Percentiles rank a stretch among this genome's conserved stretches.
These are phyloP conservation scores for Myodes glareolus DNA, from an alignment of 2,113 vertebrate species.

Conservation along the genomic window DNA sequence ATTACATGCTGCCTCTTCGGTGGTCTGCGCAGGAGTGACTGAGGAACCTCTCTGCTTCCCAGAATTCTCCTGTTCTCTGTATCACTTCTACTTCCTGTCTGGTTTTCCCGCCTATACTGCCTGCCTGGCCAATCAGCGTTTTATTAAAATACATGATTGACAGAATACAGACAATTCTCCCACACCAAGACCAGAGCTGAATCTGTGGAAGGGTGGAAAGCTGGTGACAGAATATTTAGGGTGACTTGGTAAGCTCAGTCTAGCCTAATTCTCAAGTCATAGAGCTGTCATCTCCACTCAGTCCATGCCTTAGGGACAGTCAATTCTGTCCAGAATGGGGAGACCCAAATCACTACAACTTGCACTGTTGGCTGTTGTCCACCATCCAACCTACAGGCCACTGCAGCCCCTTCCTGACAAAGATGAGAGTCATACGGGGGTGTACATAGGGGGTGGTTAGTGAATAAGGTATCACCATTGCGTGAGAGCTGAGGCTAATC, in stretches of 20 bases:
- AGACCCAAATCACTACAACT: background rate
- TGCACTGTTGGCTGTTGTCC: background rate
- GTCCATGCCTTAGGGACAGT: accelerated
- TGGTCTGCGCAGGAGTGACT: no score
- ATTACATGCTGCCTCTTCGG: no score
- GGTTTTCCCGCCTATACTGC: no score
- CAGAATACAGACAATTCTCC: no score
- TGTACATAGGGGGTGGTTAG: background rate
- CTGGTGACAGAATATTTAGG: background rate
- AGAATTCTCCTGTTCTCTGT: no score
- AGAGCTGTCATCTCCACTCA: accelerated
- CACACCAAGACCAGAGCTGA: background rate
- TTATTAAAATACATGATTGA: no score
- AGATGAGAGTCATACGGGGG: accelerated
- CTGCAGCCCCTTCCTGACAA: background rate
- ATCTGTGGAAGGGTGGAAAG: background rate
- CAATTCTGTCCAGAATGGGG: background rate
- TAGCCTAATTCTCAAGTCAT: background rate
- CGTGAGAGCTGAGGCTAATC: background rate
- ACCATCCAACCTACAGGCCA: background rate
- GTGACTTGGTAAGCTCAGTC: background rate
- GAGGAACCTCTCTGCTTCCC: no score
- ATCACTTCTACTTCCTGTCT: no score
- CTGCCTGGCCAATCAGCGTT: no score
- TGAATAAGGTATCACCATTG: background rate